Conservation (phyloP, 2,888 invertebrate genomes). For the Liopterus haemorrhoidalis region DNA sequence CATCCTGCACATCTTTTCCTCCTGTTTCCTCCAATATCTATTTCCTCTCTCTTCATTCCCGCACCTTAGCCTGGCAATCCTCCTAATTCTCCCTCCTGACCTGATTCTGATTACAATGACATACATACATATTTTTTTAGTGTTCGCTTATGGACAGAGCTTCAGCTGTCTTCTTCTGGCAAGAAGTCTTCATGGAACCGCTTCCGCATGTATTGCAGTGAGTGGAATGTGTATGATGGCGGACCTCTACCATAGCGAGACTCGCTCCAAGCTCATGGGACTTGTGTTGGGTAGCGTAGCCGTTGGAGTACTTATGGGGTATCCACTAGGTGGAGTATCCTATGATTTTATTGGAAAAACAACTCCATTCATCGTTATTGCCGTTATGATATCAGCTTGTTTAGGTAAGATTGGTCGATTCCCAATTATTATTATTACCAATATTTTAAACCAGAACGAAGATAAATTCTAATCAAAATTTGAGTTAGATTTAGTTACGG, state of each 20-base stretch:
- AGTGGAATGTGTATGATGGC: constrained; percentile 79
- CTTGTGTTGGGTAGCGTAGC: constrained; percentile 75
- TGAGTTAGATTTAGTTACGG: too few species aligned
- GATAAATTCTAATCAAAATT: too few species aligned
- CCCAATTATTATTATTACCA: too few species aligned
- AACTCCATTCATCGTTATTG: constrained; percentile 66
- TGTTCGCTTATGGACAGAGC: constrained; percentile 68
- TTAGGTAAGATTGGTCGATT: too few species aligned
- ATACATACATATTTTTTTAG: constrained; percentile 49
- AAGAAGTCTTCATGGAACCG: constrained; percentile 71
- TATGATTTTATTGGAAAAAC: constrained; percentile 71
- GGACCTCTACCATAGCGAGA: constrained; percentile 48
- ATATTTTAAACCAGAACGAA: too few species aligned
- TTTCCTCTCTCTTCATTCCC: too few species aligned
- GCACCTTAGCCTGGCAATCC: too few species aligned
- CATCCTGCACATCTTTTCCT: too few species aligned
- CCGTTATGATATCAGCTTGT: constrained; percentile 52
- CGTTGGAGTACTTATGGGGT: constrained; percentile 72
- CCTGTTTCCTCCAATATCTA: too few species aligned
- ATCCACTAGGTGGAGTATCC: constrained; percentile 72
- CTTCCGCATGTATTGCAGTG: constrained; percentile 72
- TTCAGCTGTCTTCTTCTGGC: constrained; percentile 65
- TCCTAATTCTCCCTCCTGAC: too few species aligned
- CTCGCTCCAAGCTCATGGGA: constrained; percentile 68
- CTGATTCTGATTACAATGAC: too few species aligned